Percentiles rank a stretch among this genome's conserved stretches.
Evolutionary conservation across 2,888 invertebrate genomes (phyloP).

Genomic region (Sinhomidia bicolor): DNA sequence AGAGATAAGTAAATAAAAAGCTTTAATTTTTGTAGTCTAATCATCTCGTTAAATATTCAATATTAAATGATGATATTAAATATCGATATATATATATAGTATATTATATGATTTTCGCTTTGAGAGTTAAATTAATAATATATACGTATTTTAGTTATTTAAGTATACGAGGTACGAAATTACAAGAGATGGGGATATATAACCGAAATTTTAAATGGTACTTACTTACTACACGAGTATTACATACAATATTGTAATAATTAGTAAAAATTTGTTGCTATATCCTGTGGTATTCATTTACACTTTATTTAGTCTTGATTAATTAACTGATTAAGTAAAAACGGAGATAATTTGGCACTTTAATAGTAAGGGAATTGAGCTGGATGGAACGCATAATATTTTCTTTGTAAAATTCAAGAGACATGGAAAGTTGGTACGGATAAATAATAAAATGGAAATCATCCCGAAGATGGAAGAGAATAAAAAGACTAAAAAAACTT

Average conservation of each 20-base stretch:
- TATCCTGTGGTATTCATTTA: background rate
- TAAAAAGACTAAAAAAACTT: conserved; percentile 39
- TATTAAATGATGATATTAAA: background rate
- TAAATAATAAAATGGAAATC: conserved; percentile 31
- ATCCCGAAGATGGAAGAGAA: conserved; percentile 27
- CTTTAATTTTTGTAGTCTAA: conserved; percentile 33
- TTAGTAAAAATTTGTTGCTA: background rate
- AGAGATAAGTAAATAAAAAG: conserved; percentile 1
- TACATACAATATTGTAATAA: conserved; percentile 11
- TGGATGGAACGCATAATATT: background rate
- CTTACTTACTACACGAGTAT: conserved; percentile 15
- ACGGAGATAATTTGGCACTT: background rate
- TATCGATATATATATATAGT: background rate
- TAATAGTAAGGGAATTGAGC: background rate
- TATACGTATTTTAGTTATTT: conserved; percentile 17
- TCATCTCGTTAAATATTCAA: background rate
- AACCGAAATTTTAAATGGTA: conserved; percentile 15
- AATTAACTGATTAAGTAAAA: background rate
- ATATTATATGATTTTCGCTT: background rate
- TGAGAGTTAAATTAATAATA: background rate
- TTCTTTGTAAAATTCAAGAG: conserved; percentile 2
- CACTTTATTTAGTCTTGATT: no score
- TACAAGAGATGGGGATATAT: conserved; percentile 28
- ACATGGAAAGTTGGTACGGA: background rate
- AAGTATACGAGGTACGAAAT: background rate